Conservation (phyloP, 2,113 vertebrate genomes). For the Silurus asotus region DNA sequence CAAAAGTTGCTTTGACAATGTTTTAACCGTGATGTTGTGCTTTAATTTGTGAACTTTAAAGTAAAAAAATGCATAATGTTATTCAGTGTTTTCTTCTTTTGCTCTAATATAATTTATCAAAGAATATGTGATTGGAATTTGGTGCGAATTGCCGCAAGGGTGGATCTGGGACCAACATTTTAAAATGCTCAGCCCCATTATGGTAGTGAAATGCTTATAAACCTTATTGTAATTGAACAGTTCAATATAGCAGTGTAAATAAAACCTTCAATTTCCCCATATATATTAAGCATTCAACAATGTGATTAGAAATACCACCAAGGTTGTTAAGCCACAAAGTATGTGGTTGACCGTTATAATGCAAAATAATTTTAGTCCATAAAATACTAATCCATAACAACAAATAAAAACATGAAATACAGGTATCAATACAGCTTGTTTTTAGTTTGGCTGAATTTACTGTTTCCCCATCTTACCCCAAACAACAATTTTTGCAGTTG, state of each 20-base stretch:
- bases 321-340: background rate
- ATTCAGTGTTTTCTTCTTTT: background rate
- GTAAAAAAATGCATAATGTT: slow-evolving; percentile 43
- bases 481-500: background rate
- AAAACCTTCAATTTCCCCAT: background rate
- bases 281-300: background rate
- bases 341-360: background rate
- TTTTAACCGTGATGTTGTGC: slow-evolving; percentile 45
- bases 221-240: background rate
- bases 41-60: slow-evolving; percentile 49
- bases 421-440: background rate
- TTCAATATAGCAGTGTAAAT: background rate
- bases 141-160: background rate
- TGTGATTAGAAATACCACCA: background rate
- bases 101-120: background rate
- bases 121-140: background rate
- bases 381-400: background rate
- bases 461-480: background rate
- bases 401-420: background rate
- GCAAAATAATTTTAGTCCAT: background rate
- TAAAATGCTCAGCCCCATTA: background rate
- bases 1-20: slow-evolving; percentile 43
- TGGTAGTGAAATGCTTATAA: background rate
- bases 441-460: background rate
- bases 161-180: background rate